Base-by-base conservation (phyloP, 2,797 vertebrate species). In the Aldrovandia affinis region DNA sequence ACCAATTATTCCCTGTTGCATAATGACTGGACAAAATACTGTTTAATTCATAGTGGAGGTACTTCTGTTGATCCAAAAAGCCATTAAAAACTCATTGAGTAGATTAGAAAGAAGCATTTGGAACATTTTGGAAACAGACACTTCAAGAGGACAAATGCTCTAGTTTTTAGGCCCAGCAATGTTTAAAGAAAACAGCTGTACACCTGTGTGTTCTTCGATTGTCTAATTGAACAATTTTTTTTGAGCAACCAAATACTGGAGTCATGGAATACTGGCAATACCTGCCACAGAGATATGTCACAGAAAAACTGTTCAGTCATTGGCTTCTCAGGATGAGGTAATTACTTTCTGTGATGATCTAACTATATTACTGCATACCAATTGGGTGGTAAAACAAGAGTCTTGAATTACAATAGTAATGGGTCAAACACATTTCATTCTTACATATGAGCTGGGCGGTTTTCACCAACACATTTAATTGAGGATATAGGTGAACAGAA, bases 11-110 rank as follows among this genome's bases (percentile, higher is more conserved):
- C 55, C 61, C 70, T 47, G 54, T 83, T 55, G 78, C 78, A 12
- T 77, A 79, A 83, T 79, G 75, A 83, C 77, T 79, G 77, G 82
- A 83, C 73, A 61, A 63, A 83, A 78, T 39, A 61, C 42, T 30
- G 59, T 50, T 78, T 39, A 8, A 44, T 2, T 78, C 33, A n/a
- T 30, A 50, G 28, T 12, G 61, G 80, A 42, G 59, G 57, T 73
- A 73, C 36, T 73, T 42, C 36, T 42, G 39, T 73, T 73, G 33
- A 73, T 73, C 25, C n/a, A 36, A 79, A 78, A 33, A 78, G 57
- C 50, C 44, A 63, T 65, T 79, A 33, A 83, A 83, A 36, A n/a
- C 33, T 22, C 70, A n/a, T 39, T 52, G 20, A 78, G 12, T 25
- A 44, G 75, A 47, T 79, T 78, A 61, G 47, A 83, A 79, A 25